Conservation (phyloP, 2,888 invertebrate species). For the Steinernema hermaphroditum region DNA sequence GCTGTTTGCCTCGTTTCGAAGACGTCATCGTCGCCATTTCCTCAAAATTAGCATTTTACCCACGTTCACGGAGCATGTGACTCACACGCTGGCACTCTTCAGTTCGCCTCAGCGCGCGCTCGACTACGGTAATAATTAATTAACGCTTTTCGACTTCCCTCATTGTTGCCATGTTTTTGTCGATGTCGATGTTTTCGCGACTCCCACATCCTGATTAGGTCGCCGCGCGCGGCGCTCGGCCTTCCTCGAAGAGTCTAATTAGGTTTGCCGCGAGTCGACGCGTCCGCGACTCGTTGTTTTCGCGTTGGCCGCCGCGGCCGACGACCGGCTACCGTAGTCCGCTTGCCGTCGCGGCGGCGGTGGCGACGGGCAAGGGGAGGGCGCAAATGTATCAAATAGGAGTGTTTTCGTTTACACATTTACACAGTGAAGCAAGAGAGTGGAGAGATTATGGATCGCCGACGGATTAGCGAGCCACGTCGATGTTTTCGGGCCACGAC, state of each 20-base stretch:
- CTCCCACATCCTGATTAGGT: too few relatives aligned
- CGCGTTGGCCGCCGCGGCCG: background rate
- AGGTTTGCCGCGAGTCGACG: background rate
- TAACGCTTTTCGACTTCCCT: background rate
- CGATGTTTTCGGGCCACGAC: background rate
- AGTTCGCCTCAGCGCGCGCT: background rate
- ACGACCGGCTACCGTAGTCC: background rate
- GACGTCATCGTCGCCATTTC: background rate
- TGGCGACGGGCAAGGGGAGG: background rate
- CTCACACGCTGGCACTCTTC: too few relatives aligned
- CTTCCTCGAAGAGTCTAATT: background rate
- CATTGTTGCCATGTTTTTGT: background rate
- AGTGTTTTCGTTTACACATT: conserved; percentile 1
- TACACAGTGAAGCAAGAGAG: background rate
- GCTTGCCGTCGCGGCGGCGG: background rate
- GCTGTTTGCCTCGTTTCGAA: background rate
- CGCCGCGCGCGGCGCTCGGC: too few relatives aligned
- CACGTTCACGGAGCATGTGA: background rate
- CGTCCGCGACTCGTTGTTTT: background rate
- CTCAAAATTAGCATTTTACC: background rate
- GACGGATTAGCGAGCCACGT: background rate
- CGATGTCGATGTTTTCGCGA: background rate
- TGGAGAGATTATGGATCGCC: background rate
- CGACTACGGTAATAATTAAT: background rate
- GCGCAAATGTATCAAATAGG: background rate